A percentile compares a stretch with the other conserved stretches of the same genome.
Evolutionary conservation across 2,888 invertebrate species (phyloP).

Genomic region (Proisotoma minuta): DNA sequence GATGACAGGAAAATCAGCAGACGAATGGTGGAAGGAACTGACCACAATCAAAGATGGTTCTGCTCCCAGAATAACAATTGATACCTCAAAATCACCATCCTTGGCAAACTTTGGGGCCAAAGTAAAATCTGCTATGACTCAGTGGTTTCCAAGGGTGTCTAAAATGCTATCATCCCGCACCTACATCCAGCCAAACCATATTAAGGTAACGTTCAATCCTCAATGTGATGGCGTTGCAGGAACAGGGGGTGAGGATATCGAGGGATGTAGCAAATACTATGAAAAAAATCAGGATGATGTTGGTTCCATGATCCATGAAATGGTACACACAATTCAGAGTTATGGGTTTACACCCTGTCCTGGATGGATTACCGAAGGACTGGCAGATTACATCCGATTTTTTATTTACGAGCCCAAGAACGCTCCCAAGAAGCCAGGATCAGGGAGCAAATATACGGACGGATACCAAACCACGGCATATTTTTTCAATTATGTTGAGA

Average conservation of each 20-base stretch:
- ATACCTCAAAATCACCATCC: constrained; percentile 29
- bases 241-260: constrained; percentile 22
- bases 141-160: constrained; percentile 33
- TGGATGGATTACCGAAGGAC: constrained; percentile 33
- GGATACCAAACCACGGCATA: constrained; percentile 34
- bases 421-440: constrained; percentile 25
- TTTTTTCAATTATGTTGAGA: constrained; percentile 29
- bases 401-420: constrained; percentile 29
- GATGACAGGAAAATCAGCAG: constrained; percentile 29
- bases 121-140: constrained; percentile 27
- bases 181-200: constrained; percentile 18
- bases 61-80: constrained; percentile 17
- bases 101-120: constrained; percentile 28
- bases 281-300: constrained; percentile 26
- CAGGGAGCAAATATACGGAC: constrained; percentile 22
- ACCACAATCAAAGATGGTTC: no score
- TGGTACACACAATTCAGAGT: constrained; percentile 32
- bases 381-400: constrained; percentile 33
- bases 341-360: constrained; percentile 19
- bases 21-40: constrained; percentile 33
- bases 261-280: constrained; percentile 31
- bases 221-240: constrained; percentile 43
- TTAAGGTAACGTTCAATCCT: constrained; percentile 40
- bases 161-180: constrained; percentile 27
- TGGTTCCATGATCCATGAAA: constrained; percentile 38